Percentiles rank a stretch among this genome's conserved stretches.
phyloP scores from a whole-genome alignment of 2,113 vertebrate species.

The human region DNA sequence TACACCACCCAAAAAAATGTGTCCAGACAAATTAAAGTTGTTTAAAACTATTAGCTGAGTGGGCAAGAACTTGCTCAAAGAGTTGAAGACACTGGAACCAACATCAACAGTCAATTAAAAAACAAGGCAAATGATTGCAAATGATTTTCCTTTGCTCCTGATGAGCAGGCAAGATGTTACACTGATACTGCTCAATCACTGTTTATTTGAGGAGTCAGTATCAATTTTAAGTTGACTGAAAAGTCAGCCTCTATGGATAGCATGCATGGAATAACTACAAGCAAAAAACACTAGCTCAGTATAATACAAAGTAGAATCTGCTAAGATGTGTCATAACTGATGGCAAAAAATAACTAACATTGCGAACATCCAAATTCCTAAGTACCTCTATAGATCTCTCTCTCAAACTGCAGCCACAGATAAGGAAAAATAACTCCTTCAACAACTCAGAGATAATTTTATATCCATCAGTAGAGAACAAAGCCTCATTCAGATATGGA shows the following conservation, averaged over 20 bases:
- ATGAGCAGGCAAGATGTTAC: not conserved
- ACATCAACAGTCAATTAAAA: not conserved
- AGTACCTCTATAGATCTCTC: not conserved
- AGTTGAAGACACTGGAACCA: not conserved
- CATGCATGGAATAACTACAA: not conserved
- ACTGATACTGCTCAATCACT: not conserved
- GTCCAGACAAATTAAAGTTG: not conserved
- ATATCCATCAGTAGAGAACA: not conserved
- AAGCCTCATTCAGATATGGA: not conserved
- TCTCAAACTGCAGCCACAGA: not conserved
- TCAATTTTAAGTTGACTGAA: not conserved
- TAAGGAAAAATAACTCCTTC: not conserved
- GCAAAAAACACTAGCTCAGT: not conserved
- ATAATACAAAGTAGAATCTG: not conserved
- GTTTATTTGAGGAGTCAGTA: not conserved
- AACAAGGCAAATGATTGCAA: not conserved
- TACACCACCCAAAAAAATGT: not conserved
- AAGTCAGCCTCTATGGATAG: not conserved
- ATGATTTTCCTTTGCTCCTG: not conserved
- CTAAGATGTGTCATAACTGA: not conserved
- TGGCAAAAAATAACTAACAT: not conserved
- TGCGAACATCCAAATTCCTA: conserved; percentile 3
- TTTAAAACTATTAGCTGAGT: not conserved
- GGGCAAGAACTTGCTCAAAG: not conserved
- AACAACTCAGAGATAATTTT: not conserved